These are phyloP conservation scores for Bubo scandiacus DNA, from an alignment of 2,113 vertebrate species.

Conservation along the genomic window DNA sequence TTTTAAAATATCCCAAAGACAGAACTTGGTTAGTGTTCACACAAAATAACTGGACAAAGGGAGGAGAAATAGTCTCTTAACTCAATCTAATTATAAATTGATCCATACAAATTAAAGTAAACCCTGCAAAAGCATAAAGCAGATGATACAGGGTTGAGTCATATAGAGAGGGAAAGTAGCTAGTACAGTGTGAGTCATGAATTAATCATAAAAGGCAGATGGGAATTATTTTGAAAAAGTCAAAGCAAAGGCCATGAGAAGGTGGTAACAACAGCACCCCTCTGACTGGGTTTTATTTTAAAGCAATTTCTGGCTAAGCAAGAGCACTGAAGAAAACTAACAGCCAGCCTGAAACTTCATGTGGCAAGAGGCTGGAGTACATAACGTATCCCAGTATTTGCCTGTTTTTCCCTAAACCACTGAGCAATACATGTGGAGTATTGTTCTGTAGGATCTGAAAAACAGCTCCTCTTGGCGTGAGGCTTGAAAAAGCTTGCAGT, in stretches of 20 bases:
- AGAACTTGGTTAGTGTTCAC: background rate
- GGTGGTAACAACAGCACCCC: background rate
- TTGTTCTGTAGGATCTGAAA: background rate
- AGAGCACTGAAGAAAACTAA: background rate
- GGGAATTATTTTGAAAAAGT: background rate
- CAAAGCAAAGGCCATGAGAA: background rate
- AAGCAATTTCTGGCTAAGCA: background rate
- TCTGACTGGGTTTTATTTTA: slow-evolving; percentile 3
- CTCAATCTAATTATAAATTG: background rate
- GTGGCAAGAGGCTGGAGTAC: background rate
- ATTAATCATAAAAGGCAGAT: slow-evolving; percentile 25
- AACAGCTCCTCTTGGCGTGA: background rate
- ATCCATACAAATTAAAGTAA: background rate
- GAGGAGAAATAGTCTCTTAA: background rate
- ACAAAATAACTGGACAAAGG: background rate
- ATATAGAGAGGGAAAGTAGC: background rate
- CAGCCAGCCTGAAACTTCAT: background rate
- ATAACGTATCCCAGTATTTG: background rate
- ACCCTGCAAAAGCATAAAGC: background rate
- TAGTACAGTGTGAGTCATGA: background rate
- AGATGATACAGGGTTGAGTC: slow-evolving; percentile 17
- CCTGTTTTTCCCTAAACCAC: background rate
- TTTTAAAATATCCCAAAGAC: background rate
- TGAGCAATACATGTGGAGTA: background rate
- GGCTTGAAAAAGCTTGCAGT: background rate